Conservation (phyloP, 2,888 invertebrate species). For the Stictocephala bisonia region DNA sequence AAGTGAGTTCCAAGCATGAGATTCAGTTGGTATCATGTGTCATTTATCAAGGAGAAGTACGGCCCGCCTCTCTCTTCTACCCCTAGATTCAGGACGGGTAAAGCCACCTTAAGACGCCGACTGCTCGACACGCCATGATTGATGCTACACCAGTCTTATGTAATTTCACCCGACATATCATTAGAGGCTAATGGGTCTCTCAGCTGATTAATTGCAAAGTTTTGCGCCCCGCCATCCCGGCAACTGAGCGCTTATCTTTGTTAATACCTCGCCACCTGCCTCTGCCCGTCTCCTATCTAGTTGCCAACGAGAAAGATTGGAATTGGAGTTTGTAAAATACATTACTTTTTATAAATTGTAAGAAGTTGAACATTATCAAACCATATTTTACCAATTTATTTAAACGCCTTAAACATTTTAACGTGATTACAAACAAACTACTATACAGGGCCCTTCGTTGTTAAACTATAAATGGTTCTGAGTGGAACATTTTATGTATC, state of each 20-base stretch:
- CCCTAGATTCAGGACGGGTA: neutral
- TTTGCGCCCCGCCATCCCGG: constrained; percentile 2
- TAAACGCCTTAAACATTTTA: too few relatives aligned
- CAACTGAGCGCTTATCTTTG: constrained; percentile 37
- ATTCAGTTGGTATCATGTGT: constrained; percentile 1
- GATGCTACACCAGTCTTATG: constrained; percentile 41
- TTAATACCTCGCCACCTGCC: constrained; percentile 41
- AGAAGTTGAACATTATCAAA: too few relatives aligned
- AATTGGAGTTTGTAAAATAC: too few relatives aligned
- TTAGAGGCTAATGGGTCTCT: constrained; percentile 42
- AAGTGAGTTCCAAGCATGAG: neutral
- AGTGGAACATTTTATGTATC: too few relatives aligned
- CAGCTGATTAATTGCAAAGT: constrained; percentile 28
- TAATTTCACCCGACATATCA: constrained; percentile 46
- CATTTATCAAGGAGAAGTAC: constrained; percentile 14
- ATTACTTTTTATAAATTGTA: too few relatives aligned
- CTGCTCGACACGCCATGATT: constrained; percentile 31
- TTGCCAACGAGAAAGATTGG: too few relatives aligned
- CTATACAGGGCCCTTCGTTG: too few relatives aligned
- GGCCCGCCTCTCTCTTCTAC: neutral
- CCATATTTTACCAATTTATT: too few relatives aligned
- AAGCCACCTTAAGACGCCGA: constrained; percentile 37
- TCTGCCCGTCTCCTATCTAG: too few relatives aligned
- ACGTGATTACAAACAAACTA: too few relatives aligned
- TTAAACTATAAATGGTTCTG: too few relatives aligned